These are phyloP conservation scores for Anadara kagoshimensis DNA, from an alignment of 1,140 invertebrate species.

Conservation along the genomic window DNA sequence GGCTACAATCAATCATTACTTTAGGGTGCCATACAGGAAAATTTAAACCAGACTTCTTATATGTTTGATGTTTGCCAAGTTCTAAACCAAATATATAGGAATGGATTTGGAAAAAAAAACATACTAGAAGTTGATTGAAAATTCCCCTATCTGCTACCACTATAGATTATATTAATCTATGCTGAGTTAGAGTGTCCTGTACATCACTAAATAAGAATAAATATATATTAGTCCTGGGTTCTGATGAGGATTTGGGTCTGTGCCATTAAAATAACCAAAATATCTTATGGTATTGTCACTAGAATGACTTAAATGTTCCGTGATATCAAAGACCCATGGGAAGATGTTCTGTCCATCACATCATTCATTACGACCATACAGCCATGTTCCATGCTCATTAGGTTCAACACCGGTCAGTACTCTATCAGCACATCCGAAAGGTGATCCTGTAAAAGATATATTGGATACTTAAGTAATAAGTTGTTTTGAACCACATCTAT, in stretches of 20 bases:
- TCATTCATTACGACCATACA: slow-evolving; percentile 63
- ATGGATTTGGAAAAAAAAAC: too few species aligned
- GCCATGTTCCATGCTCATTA: slow-evolving; percentile 63
- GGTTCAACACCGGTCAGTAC: slow-evolving; percentile 51
- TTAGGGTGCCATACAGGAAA: too few species aligned
- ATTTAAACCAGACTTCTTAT: too few species aligned
- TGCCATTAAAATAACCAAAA: slow-evolving; percentile 49
- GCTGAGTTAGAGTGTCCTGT: too few species aligned
- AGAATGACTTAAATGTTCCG: slow-evolving; percentile 13
- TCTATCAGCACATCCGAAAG: slow-evolving; percentile 55
- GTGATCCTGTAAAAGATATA: slow-evolving; percentile 54
- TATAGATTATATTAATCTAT: too few species aligned
- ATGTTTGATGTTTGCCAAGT: too few species aligned
- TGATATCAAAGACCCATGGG: slow-evolving; percentile 52
- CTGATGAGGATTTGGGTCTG: slow-evolving; percentile 47
- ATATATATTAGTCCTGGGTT: slow-evolving; percentile 51
- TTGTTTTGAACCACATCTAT: too few species aligned
- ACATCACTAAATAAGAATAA: slow-evolving; percentile 42
- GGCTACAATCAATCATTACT: too few species aligned
- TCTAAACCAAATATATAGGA: too few species aligned
- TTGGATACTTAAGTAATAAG: too few species aligned
- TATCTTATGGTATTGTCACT: slow-evolving; percentile 40
- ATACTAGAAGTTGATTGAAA: too few species aligned
- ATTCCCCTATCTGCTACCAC: too few species aligned
- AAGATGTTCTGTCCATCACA: slow-evolving; percentile 56